Conservation (phyloP, 2,888 invertebrate species). For the Dioctria rufipes region DNA sequence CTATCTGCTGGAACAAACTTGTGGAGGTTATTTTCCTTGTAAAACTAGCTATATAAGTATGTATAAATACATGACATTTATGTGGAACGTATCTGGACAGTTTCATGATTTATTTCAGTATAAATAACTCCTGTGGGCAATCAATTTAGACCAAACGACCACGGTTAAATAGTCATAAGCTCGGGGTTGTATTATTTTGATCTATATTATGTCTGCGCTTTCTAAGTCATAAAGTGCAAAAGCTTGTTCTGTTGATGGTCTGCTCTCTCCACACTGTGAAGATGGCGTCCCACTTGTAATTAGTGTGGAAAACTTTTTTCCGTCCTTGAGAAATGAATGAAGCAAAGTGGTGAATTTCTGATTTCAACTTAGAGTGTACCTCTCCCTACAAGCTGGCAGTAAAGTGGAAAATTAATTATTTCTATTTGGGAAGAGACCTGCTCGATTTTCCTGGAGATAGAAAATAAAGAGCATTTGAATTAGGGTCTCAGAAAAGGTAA, state of each 20-base stretch:
- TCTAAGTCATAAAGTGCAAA: conserved; percentile 20
- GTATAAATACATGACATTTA: background rate
- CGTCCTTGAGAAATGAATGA: background rate
- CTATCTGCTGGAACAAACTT: background rate
- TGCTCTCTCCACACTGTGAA: background rate
- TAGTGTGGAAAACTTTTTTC: conserved; percentile 15
- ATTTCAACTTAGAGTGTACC: conserved; percentile 3
- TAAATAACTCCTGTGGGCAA: background rate
- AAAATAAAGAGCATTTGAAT: too few relatives aligned
- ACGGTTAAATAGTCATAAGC: conserved; percentile 35
- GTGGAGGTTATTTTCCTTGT: background rate
- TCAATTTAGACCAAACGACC: conserved; percentile 5
- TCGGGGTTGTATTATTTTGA: background rate
- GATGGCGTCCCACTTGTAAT: conserved; percentile 10
- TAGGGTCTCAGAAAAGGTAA: too few relatives aligned
- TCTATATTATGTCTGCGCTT: conserved; percentile 11
- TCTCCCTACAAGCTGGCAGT: background rate
- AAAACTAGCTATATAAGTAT: background rate
- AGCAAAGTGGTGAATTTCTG: conserved; percentile 30
- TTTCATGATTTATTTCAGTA: conserved; percentile 26
- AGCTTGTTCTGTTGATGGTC: conserved; percentile 5
- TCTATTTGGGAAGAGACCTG: background rate
- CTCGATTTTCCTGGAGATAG: too few relatives aligned
- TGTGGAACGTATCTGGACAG: conserved; percentile 8
- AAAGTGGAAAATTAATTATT: background rate